Conservation (phyloP, 2,888 invertebrate genomes). For the Eumerus sabulonum region DNA sequence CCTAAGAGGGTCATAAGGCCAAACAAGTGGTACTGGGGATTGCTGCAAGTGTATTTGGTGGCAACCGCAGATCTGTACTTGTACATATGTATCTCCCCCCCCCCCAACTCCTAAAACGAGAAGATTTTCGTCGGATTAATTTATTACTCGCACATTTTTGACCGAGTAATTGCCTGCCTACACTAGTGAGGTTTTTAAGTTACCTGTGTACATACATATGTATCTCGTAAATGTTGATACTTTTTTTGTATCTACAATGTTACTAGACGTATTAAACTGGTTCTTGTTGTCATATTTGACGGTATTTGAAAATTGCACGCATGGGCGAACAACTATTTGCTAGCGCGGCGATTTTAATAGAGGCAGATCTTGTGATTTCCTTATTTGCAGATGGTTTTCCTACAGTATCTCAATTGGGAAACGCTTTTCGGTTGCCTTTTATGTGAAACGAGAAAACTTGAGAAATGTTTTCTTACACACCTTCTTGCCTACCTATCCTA, state of each 20-base stretch:
- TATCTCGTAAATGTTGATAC: too few relatives aligned
- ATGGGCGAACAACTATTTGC: constrained; percentile 63
- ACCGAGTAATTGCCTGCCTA: not conserved
- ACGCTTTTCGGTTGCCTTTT: constrained; percentile 29
- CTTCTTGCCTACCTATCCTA: too few relatives aligned
- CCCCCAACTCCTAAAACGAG: not conserved
- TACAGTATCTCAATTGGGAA: constrained; percentile 48
- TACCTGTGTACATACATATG: too few relatives aligned
- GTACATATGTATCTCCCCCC: not conserved
- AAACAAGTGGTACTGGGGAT: constrained; percentile 19
- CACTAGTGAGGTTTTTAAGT: too few relatives aligned
- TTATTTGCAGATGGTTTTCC: constrained; percentile 56
- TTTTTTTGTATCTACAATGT: constrained; percentile 6
- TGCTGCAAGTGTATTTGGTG: constrained; percentile 34
- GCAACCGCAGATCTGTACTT: not conserved
- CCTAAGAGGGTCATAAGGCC: constrained; percentile 31
- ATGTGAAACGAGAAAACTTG: constrained; percentile 15
- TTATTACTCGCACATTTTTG: not conserved
- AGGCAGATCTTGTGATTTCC: constrained; percentile 50
- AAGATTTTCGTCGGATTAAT: not conserved
- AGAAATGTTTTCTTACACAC: not conserved
- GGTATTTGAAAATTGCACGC: constrained; percentile 48
- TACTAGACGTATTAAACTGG: constrained; percentile 37
- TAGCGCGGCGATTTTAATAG: constrained; percentile 1
- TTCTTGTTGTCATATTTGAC: constrained; percentile 16